A percentile compares a stretch with the other conserved stretches of the same genome.
These are phyloP conservation scores for Leguminivora glycinivorella DNA, from an alignment of 1,140 invertebrate genomes.

Conservation along the genomic window DNA sequence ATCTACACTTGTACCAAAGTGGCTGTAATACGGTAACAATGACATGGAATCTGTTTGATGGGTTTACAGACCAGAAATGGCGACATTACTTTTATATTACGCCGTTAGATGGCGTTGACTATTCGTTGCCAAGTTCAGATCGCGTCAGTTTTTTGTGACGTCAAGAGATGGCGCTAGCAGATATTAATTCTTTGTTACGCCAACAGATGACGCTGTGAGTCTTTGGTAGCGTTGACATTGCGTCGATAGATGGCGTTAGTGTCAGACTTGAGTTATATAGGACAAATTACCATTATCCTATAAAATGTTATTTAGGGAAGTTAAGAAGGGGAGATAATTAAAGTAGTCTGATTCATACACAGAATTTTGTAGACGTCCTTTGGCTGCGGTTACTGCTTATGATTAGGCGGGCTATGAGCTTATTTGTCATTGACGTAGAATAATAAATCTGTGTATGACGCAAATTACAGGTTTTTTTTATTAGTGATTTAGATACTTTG, in stretches of 20 bases:
- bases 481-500: not conserved
- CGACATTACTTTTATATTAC: no score
- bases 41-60: not conserved
- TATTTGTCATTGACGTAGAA: no score
- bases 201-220: not conserved
- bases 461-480: no score
- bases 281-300: no score
- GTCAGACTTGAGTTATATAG: not conserved
- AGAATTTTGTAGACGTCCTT: no score
- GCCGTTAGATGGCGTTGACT: no score
- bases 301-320: no score
- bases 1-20: not conserved
- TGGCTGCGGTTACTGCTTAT: no score
- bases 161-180: not conserved
- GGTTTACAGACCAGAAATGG: not conserved
- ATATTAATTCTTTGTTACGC: not conserved
- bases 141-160: not conserved
- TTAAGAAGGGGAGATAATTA: not conserved
- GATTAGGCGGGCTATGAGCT: no score
- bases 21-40: not conserved
- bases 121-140: no score
- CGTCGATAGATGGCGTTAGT: not conserved
- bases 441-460: no score
- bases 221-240: not conserved
- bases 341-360: no score